Conservation (phyloP, 2,113 vertebrate genomes). For the Gallinago jamesoni region DNA sequence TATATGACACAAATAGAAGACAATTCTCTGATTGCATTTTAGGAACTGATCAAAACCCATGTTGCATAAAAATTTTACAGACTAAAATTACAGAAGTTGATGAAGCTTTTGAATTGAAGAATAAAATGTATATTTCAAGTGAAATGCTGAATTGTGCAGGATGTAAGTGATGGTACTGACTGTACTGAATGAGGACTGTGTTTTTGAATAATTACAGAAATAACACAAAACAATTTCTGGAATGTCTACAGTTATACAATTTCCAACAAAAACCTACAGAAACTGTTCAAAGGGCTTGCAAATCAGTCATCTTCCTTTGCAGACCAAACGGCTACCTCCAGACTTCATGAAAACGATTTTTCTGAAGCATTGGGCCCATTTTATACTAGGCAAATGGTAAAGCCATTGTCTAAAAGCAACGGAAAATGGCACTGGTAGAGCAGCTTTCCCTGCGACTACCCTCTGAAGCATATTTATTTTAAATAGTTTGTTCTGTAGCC, state of each 20-base stretch:
- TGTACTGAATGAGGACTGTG: not conserved
- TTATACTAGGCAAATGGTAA: not conserved
- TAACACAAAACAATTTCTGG: not conserved
- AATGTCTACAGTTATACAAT: not conserved
- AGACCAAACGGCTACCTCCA: not conserved
- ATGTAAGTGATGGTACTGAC: not conserved
- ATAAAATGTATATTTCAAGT: not conserved
- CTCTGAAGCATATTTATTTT: conserved; percentile 31
- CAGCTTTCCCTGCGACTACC: conserved; percentile 1
- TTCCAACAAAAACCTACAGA: not conserved
- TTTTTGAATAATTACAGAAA: not conserved
- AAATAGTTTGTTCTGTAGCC: conserved; percentile 20
- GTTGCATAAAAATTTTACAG: not conserved
- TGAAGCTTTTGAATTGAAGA: not conserved
- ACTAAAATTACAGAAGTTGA: not conserved
- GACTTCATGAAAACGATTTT: not conserved
- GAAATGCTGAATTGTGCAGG: not conserved
- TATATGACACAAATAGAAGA: not conserved
- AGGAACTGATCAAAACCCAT: not conserved
- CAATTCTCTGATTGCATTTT: not conserved
- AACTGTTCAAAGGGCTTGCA: not conserved
- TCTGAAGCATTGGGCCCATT: not conserved
- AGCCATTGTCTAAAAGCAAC: not conserved
- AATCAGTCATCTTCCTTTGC: not conserved
- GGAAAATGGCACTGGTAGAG: not conserved